Percentiles rank a stretch among this genome's conserved stretches.
Evolutionary conservation across 2,797 vertebrate genomes (phyloP).

Genomic region (Ctenopoma multispine): DNA sequence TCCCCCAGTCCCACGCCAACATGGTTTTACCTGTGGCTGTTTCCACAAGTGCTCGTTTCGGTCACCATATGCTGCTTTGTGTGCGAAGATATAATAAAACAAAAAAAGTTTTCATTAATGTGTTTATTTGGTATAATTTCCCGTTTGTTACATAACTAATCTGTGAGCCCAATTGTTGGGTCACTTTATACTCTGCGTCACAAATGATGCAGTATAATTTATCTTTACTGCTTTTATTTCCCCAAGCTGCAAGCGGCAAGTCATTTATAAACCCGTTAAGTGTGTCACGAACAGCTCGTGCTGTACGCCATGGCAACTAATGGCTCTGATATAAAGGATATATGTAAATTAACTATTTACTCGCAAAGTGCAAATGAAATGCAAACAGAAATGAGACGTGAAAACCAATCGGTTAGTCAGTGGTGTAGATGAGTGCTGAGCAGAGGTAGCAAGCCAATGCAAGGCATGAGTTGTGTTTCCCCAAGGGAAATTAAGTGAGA

Average conservation of each 20-base stretch:
- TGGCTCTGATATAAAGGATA: neutral
- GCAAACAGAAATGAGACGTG: neutral
- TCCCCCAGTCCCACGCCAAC: neutral
- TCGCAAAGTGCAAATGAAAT: neutral
- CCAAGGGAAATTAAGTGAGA: neutral
- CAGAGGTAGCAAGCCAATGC: too few species aligned
- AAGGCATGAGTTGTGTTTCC: neutral
- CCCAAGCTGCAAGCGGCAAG: neutral
- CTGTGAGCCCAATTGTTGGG: neutral
- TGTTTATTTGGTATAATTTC: constrained; percentile 2
- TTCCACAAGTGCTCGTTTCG: neutral
- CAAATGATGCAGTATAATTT: neutral
- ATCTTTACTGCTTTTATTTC: neutral
- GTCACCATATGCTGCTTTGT: neutral
- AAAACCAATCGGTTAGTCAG: neutral
- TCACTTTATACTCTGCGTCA: neutral
- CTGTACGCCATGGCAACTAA: too few species aligned
- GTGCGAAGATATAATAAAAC: neutral
- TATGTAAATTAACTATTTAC: neutral
- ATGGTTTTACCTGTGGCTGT: neutral
- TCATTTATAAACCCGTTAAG: neutral
- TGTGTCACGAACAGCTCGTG: neutral
- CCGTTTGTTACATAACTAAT: neutral
- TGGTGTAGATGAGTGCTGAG: neutral
- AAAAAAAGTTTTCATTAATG: constrained; percentile 4